phyloP scores from a whole-genome alignment of 2,113 vertebrate genomes.

The Brachirus orientalis region DNA sequence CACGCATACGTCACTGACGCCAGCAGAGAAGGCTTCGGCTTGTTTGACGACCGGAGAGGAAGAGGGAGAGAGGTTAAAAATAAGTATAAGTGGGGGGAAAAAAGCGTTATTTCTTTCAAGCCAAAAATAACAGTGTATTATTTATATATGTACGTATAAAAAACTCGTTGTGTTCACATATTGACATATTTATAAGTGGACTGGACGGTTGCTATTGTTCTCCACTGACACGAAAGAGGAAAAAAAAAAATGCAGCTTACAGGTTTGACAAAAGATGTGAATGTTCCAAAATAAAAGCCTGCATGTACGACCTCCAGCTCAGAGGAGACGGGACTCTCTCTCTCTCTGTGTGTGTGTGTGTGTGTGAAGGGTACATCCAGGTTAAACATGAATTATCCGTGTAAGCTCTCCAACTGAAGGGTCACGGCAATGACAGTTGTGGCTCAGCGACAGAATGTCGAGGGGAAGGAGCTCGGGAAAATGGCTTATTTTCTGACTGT shows the following conservation, averaged over 20 bases:
- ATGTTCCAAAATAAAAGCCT: background rate
- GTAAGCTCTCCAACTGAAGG: constrained; percentile 74
- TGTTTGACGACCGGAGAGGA: constrained; percentile 35
- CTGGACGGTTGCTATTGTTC: too few species aligned
- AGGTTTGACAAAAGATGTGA: constrained; percentile 33
- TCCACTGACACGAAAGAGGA: background rate
- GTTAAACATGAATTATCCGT: constrained; percentile 77
- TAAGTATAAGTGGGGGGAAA: too few species aligned
- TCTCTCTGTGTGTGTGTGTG: background rate
- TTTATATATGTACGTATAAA: too few species aligned
- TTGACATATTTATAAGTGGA: too few species aligned
- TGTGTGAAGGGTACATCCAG: constrained; percentile 48
- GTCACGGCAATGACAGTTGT: constrained; percentile 83
- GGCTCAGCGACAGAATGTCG: constrained; percentile 55
- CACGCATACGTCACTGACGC: constrained; percentile 55
- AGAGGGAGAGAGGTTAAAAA: constrained; percentile 6
- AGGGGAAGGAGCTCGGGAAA: background rate
- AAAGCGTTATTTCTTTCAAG: too few species aligned
- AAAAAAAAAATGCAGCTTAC: constrained; percentile 4
- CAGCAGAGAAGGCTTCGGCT: constrained; percentile 49
- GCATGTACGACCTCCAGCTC: background rate
- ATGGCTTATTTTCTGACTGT: background rate
- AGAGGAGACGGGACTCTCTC: background rate
- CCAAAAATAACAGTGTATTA: too few species aligned
- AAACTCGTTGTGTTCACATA: too few species aligned